A percentile compares a stretch with the other conserved stretches of the same genome.
Conservation (phyloP, 64 coral and sea anemone genomes). For the Montipora cactus region DNA sequence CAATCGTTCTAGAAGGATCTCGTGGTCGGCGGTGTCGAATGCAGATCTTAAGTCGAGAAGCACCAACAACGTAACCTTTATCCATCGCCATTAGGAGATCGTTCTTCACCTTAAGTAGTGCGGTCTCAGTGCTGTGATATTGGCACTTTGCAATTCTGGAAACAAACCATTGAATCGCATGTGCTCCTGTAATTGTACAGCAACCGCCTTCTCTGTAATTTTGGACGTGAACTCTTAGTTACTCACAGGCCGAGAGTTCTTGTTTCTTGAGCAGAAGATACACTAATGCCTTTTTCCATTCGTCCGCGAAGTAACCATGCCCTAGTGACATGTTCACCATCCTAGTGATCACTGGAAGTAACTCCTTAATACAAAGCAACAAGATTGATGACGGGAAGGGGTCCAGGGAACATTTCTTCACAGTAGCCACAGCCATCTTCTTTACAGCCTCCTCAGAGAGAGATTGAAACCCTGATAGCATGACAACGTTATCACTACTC, state of each 20-base stretch:
- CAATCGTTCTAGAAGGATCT: constrained; percentile 29
- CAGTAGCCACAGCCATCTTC: constrained; percentile 14
- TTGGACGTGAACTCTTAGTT: constrained; percentile 72
- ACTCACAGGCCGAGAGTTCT: constrained; percentile 35
- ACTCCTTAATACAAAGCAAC: constrained; percentile 51
- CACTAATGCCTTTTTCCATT: constrained; percentile 58
- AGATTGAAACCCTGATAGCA: constrained; percentile 12
- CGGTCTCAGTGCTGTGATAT: constrained; percentile 64
- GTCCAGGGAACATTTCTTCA: constrained; percentile 60
- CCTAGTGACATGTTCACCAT: constrained; percentile 67
- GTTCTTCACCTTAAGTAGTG: constrained; percentile 64
- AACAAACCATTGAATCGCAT: constrained; percentile 63
- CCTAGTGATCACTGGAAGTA: constrained; percentile 68
- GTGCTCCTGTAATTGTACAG: constrained; percentile 62
- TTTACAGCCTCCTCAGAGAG: constrained; percentile 22
- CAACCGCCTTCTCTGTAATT: constrained; percentile 54
- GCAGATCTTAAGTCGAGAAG: constrained; percentile 12
- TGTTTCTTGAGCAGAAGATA: constrained; percentile 62
- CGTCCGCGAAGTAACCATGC: constrained; percentile 47
- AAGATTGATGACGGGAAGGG: constrained; percentile 63
- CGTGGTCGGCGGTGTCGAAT: constrained; percentile 19
- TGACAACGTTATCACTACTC: constrained; percentile 16
- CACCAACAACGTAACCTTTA: constrained; percentile 57
- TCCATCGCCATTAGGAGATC: constrained; percentile 62
- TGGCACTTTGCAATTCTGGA: constrained; percentile 58